Base-by-base conservation (phyloP, 2,113 vertebrate species). In the Hylia prasina region DNA sequence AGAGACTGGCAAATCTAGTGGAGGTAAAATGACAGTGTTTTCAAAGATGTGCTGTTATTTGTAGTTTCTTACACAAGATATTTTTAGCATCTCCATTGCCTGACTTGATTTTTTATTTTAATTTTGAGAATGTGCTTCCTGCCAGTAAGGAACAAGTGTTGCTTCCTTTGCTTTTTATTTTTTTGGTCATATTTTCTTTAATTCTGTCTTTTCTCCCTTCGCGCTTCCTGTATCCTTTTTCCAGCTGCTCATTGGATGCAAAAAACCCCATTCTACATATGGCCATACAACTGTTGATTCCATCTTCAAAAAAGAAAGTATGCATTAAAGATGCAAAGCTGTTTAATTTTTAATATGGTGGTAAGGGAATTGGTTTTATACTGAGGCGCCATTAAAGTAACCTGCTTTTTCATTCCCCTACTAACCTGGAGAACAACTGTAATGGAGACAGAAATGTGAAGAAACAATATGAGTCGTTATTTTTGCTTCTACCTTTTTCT, bases 241-340 rank as follows among this genome's bases (percentile, higher is more conserved):
- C 39, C 11, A 16, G 30, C 35, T 95, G 44, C 40, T 73, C 28
- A 66, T 2, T 77, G 61, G 44, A 53, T 25, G 25, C 50, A 69
- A 57, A 65, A 84, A 95, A 70, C 44, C 44, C 35, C n/a, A n/a
- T n/a, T n/a, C 77, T 78, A 31, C 6, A 45, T 85, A 61, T 17
- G 22, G 51, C 50, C 69, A 51, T 42, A 37, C 57, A 94, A 82
- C 45, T 90, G 90, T 90, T 84, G 77, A 90, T 78, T 90, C 65
- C 5, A 7, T 61, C 75, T 93, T 83, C 82, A 84, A 86, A 93
- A 90, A 69, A 44, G 28, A 75, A 94, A 73, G 47, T 56, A 48
- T 42, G 30, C 75, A 96, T 96, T 94, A 97, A 96, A 94, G 76
- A 92, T 95, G 81, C 79, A 93, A 89, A 92, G 39, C 72, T 83